Evolutionary conservation across 2,888 invertebrate species (phyloP).

Genomic region (Diaphora mendica): DNA sequence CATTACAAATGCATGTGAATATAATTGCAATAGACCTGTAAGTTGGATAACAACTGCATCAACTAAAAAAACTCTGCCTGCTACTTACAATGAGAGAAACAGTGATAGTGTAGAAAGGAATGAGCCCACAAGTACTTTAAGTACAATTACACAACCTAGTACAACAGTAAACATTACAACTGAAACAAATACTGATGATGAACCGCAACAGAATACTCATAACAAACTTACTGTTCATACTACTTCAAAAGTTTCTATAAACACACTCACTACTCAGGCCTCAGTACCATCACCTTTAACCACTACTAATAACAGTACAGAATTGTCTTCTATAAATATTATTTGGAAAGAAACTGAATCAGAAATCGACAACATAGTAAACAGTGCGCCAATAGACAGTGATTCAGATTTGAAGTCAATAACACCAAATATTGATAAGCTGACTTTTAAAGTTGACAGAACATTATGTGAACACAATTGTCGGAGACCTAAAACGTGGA

Average conservation of each 20-base stretch:
- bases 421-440: neutral
- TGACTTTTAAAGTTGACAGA: neutral
- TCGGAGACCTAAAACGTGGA: constrained; percentile 11
- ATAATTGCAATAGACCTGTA: constrained; percentile 15
- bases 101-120: neutral
- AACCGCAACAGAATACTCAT: neutral
- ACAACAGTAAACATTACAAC: neutral
- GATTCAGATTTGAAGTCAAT: neutral
- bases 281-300: neutral
- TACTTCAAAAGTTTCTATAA: neutral
- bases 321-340: neutral
- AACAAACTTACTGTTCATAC: too few relatives aligned
- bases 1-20: neutral
- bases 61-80: neutral
- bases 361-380: neutral
- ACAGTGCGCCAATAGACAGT: neutral
- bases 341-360: neutral
- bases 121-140: neutral
- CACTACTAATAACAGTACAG: neutral
- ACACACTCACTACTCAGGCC: neutral
- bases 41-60: constrained; percentile 8
- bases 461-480: neutral
- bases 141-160: neutral
- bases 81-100: neutral
- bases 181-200: neutral